Base-by-base conservation (phyloP, 64 coral and sea anemone species). In the Porites lutea region DNA sequence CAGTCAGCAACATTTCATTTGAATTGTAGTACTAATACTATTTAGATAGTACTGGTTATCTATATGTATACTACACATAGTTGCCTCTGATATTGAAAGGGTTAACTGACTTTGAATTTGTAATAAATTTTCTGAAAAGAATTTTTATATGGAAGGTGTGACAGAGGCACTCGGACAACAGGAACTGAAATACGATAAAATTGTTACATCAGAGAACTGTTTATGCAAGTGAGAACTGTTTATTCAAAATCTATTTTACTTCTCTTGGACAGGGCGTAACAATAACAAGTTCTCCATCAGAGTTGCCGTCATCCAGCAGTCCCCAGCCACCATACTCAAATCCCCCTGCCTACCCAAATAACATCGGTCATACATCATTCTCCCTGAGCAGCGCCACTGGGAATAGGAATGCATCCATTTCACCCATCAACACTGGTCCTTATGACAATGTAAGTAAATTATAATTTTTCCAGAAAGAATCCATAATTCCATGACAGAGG, bases 361-460 rank as follows among this genome's bases (percentile, higher is more conserved):
- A 94, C 68, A 94, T 94, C 53, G 11, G 6, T 13, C 87, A 87
- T 45, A 75, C 74, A 16, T 86, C 90, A 2, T 74, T 50, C 27
- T 83, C 92, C 8, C 82, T 80, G 48, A 65, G 76, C 64, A 66
- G 78, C 57, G 70, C 68, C 0, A 55, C 87, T 46, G 48, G 48
- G 13, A 87, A 84, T 43, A 61, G 92, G 48, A 75, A 50, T 4
- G 44, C 78, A 19, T 84, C 87, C 20, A 94, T 94, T 11, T 94
- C 92, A 67, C 87, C 92, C 22, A 89, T 94, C n/a, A 94, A 59
- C 69, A 52, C 77, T 0, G 67, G 87, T 13, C 92, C 87, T 66
- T 94, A 94, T 83, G 92, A 88, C 12, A 89, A 70, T 84, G 92
- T 94, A 89, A 94, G 92, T 94, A 49, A 61, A 68, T 2, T 16